Conservation (phyloP, 2,113 vertebrate genomes). For the Peromyscus maniculatus region DNA sequence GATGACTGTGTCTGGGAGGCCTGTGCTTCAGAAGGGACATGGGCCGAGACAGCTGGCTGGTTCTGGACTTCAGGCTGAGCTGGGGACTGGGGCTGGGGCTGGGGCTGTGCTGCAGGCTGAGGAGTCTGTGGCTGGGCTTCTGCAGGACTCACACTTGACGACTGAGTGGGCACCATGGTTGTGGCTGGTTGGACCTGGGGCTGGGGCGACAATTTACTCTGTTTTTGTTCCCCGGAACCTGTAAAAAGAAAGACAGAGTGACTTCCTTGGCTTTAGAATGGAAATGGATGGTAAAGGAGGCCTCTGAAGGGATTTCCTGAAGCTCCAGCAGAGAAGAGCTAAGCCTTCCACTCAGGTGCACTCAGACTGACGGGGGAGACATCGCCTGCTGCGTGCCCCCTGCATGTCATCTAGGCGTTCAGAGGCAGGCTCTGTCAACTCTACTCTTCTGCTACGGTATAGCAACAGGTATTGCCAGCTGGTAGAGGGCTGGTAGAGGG, state of each 20-base stretch:
- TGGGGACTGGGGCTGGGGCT: conserved; percentile 82
- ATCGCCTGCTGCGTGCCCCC: background rate
- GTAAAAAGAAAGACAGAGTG: conserved; percentile 67
- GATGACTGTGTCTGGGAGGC: conserved; percentile 70
- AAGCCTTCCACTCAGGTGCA: background rate
- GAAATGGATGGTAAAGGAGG: rapidly evolving
- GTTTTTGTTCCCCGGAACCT: conserved; percentile 87
- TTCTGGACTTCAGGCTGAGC: conserved; percentile 83
- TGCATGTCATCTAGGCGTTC: background rate
- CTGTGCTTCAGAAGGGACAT: conserved; percentile 83
- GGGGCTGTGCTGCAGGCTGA: conserved; percentile 81
- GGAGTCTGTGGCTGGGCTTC: conserved; percentile 85
- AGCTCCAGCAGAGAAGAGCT: background rate
- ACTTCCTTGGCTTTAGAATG: background rate
- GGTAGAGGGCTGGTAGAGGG: too few relatives aligned
- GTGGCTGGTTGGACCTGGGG: conserved; percentile 75
- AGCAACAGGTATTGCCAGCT: background rate
- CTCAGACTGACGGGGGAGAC: background rate
- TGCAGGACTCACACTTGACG: conserved; percentile 80
- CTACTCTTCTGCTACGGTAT: rapidly evolving
- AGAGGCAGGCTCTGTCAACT: background rate
- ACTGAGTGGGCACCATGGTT: conserved; percentile 73
- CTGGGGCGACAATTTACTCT: conserved; percentile 76
- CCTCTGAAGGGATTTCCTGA: background rate
- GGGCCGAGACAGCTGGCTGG: conserved; percentile 74